Evolutionary conservation across 2,797 vertebrate genomes (phyloP), one percentile per base, ranked within the genome.

Genomic region (Notolepis coatsorum): DNA sequence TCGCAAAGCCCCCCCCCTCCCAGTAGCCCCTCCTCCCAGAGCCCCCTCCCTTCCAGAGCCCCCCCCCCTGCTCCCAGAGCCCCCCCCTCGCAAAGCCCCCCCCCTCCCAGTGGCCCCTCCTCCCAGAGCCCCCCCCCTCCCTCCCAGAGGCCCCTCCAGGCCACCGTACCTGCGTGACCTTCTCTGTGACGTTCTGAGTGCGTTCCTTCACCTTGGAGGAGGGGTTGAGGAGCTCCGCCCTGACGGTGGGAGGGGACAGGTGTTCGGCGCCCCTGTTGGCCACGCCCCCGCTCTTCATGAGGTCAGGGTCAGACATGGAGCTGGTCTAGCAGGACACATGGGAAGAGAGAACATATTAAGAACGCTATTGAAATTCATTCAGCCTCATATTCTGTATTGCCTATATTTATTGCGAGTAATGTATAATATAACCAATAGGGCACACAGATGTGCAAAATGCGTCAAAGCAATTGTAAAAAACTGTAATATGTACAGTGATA

Each of bases 121-220:
- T n/a, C n/a, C n/a, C 7, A 2, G 33, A 4, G 10, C 12, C 10
- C 17, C 25, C 12, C 27, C 42, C 43, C 18, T 24, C 1, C 43
- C 43, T 21, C 27, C 43, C 59, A 31, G 35, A 61, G 13, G 12
- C 46, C 46, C 21, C 15, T 57, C 1, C 5, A n/a, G 8, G 23
- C 35, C 20, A n/a, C 43, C 75, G 3, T 91, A 98, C 97, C 96
- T 97, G 96, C 0, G 96, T 98, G 87, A 98, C 96, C 85, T 96
- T 98, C 90, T 98, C 95, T 0, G 93, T 99, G 91, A 98, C 94
- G 0, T 96, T 96, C 85, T 96, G 96, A 1, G 94, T 93, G 63
- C 93, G 87, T 35, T 97, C 95, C 77, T 94, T 95, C 86, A 96
- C 94, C 67, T 96, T 97, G 87, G 95, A 94, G 87, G 95, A 94